Base-by-base conservation (phyloP, 2,113 vertebrate species). In the Perca fluviatilis region DNA sequence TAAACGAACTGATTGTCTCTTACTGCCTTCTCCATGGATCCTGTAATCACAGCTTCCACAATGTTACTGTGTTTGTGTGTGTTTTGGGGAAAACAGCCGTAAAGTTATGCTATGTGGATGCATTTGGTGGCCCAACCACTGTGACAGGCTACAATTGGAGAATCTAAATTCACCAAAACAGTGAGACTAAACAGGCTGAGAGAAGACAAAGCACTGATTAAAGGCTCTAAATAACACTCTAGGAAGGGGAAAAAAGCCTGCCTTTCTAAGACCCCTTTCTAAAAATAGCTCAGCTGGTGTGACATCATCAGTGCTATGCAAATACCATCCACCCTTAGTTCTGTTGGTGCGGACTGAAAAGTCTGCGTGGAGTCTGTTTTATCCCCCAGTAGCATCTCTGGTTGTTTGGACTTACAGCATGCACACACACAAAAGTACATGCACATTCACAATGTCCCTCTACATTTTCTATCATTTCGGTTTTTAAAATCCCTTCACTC, bases 261-360 rank as follows among this genome's bases (percentile, higher is more conserved):
- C n/a, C 58, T 77, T 51, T 90, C 61, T 85, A 57, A 87, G 64
- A 79, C 12, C 51, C 64, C 50, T 78, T 93, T 95, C 96, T 91
- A 92, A 85, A 93, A 93, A 95, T 87, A 94, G 76, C 77, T 74
- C 62, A 13, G 30, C 60, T 60, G 75, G 30, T 10, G 90, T 95
- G 93, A 93, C 94, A 90, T 95, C 95, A 95, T 79, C 72, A 90
- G 47, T 43, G 62, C 76, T 25, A 79, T 6, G 51, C 86, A 88
- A 95, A 94, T 61, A 86, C 68, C 2, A 68, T 77, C 68, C 67
- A 86, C 53, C 74, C 80, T 89, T 69, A 77, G 40, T 85, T 87
- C 78, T 89, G 83, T 86, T 53, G 69, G 79, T 80, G 65, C 74
- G 82, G 50, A n/a, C 73, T 69, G 64, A 64, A 88, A 85, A 56